Conservation (phyloP, 2,113 vertebrate species). For the Catharus bicknelli region DNA sequence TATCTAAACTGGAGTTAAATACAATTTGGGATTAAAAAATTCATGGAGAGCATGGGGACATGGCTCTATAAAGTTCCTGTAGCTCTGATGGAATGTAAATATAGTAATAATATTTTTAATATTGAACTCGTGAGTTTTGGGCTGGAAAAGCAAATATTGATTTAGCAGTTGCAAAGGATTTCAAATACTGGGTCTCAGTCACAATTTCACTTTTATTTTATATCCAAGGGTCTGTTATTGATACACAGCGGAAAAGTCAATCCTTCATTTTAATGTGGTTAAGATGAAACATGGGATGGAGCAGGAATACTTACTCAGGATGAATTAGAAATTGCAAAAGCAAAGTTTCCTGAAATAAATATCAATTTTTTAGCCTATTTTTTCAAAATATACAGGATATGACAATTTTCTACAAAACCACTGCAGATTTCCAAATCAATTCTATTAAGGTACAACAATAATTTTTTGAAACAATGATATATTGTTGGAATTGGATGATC, state of each 20-base stretch:
- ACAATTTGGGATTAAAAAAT: not conserved
- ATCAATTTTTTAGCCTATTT: not conserved
- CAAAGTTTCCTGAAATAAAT: not conserved
- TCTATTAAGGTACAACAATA: not conserved
- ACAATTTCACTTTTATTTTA: not conserved
- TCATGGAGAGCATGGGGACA: not conserved
- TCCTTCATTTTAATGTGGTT: not conserved
- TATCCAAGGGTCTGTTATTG: not conserved
- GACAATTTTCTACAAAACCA: not conserved
- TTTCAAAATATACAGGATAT: not conserved
- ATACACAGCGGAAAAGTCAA: not conserved
- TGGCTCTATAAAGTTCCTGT: not conserved
- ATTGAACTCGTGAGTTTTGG: not conserved
- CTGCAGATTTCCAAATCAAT: not conserved
- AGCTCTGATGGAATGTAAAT: not conserved
- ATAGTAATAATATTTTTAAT: not conserved
- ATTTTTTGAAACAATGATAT: not conserved
- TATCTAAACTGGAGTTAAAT: not conserved
- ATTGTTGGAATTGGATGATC: not conserved
- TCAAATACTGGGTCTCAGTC: not conserved
- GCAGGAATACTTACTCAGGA: not conserved
- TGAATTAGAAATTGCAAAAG: not conserved
- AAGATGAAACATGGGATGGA: not conserved
- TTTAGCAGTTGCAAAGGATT: not conserved
- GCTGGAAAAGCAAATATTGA: constrained; percentile 15